Evolutionary conservation across 2,888 invertebrate species (phyloP).

Genomic region (Chalcis sispes): DNA sequence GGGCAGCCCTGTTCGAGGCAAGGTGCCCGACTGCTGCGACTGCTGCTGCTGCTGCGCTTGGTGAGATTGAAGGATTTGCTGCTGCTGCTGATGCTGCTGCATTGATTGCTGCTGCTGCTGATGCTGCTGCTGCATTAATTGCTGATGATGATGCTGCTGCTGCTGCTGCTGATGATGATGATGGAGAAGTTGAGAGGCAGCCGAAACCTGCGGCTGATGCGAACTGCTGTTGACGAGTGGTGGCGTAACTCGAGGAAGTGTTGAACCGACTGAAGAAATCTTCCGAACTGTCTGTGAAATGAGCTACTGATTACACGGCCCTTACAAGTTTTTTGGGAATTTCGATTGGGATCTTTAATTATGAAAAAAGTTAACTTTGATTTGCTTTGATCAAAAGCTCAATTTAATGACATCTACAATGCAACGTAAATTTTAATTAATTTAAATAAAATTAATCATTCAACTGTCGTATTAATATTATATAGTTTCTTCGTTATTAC

Average conservation of each 20-base stretch:
- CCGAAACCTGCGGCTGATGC: conserved; percentile 45
- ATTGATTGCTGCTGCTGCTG: conserved; percentile 66
- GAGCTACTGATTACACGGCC: conserved; percentile 74
- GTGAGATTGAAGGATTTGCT: conserved; percentile 61
- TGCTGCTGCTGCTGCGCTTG: conserved; percentile 78
- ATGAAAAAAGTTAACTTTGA: conserved; percentile 30
- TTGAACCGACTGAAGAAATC: conserved; percentile 76
- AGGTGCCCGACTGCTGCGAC: conserved; percentile 77
- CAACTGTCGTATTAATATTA: too few relatives aligned
- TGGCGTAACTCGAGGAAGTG: conserved; percentile 75
- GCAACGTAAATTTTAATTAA: too few relatives aligned
- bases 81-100: conserved; percentile 78
- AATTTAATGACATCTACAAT: neutral
- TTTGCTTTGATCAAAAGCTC: neutral
- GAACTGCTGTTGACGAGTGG: conserved; percentile 67
- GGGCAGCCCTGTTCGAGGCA: conserved; percentile 73
- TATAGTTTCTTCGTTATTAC: too few relatives aligned
- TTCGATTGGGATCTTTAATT: neutral
- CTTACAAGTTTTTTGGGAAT: conserved; percentile 57
- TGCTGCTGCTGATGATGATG: conserved; percentile 75
- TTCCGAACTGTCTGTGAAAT: conserved; percentile 81
- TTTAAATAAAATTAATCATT: too few relatives aligned
- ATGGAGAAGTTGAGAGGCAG: conserved; percentile 70
- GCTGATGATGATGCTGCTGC: conserved; percentile 68
- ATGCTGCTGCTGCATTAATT: conserved; percentile 64